These are phyloP conservation scores for Champsocephalus esox DNA, from an alignment of 2,797 vertebrate genomes.

Conservation along the genomic window DNA sequence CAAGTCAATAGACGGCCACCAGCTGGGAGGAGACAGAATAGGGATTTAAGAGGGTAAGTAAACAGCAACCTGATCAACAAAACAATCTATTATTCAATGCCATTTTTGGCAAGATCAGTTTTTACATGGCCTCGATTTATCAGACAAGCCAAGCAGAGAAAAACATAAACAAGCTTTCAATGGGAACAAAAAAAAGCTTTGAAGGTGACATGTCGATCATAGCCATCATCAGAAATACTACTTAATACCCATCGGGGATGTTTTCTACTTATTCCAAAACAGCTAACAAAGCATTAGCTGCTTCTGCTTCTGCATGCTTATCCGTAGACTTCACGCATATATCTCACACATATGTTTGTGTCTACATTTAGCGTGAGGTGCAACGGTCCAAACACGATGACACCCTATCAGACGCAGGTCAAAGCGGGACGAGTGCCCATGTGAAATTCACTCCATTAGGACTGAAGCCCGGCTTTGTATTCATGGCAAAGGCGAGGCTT, in stretches of 20 bases:
- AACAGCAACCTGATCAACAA: slow-evolving; percentile 92
- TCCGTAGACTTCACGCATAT: slow-evolving; percentile 7
- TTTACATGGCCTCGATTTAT: slow-evolving; percentile 87
- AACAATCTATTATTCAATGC: slow-evolving; percentile 94
- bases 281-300: slow-evolving; percentile 6
- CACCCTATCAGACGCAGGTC: slow-evolving; percentile 93
- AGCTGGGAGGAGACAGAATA: slow-evolving; percentile 91
- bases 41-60: slow-evolving; percentile 94
- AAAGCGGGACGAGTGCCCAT: slow-evolving; percentile 84
- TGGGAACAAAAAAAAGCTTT: slow-evolving; percentile 19
- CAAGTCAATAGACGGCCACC: slow-evolving; percentile 90
- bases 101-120: slow-evolving; percentile 90
- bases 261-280: slow-evolving; percentile 27
- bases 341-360: slow-evolving; percentile 21
- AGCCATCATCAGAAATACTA: slow-evolving; percentile 41
- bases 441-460: slow-evolving; percentile 90
- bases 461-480: slow-evolving; percentile 87
- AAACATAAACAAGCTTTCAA: slow-evolving; percentile 52
- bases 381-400: slow-evolving; percentile 82
- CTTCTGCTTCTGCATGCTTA: neutral
- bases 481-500: slow-evolving; percentile 90
- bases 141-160: slow-evolving; percentile 64
- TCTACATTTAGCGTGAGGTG: slow-evolving; percentile 41
- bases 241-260: slow-evolving; percentile 25
- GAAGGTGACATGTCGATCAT: slow-evolving; percentile 47